Percentiles rank a stretch among this genome's conserved stretches.
These are phyloP conservation scores for Caenorhabditis sinica DNA, from an alignment of 2,888 invertebrate species.

Conservation along the genomic window DNA sequence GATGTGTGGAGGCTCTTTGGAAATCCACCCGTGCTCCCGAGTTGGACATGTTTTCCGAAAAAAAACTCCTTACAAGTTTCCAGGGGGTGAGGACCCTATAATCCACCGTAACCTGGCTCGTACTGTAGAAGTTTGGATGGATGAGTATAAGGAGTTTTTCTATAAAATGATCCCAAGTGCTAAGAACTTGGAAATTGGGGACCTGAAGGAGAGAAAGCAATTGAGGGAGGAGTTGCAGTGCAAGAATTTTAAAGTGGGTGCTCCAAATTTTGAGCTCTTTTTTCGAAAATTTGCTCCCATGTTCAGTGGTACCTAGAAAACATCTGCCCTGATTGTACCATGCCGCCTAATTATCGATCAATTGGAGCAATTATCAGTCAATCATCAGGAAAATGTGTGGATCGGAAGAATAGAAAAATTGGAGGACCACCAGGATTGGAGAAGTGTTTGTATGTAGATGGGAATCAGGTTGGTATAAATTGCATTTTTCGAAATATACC, in stretches of 20 bases:
- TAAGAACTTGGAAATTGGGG: neutral
- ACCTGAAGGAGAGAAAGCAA: neutral
- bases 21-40: slow-evolving; percentile 89
- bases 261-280: too few species aligned
- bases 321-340: slow-evolving; percentile 88
- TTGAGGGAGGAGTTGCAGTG: neutral
- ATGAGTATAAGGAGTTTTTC: slow-evolving; percentile 85
- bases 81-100: neutral
- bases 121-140: slow-evolving; percentile 95
- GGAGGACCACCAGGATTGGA: neutral
- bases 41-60: neutral
- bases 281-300: too few species aligned
- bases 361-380: slow-evolving; percentile 53
- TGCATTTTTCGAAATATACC: too few species aligned
- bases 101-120: neutral
- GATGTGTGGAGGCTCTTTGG: slow-evolving; percentile 97
- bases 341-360: slow-evolving; percentile 74
- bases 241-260: neutral
- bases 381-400: slow-evolving; percentile 84
- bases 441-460: neutral
- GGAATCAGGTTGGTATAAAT: slow-evolving; percentile 67
- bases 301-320: neutral
- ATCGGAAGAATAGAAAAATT: slow-evolving; percentile 93
- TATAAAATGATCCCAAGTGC: neutral
- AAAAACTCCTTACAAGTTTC: neutral